Evolutionary conservation across 2,113 vertebrate genomes (phyloP), one percentile per base, ranked within the genome.

Genomic region (Hypocryptadius cinnamomeus): DNA sequence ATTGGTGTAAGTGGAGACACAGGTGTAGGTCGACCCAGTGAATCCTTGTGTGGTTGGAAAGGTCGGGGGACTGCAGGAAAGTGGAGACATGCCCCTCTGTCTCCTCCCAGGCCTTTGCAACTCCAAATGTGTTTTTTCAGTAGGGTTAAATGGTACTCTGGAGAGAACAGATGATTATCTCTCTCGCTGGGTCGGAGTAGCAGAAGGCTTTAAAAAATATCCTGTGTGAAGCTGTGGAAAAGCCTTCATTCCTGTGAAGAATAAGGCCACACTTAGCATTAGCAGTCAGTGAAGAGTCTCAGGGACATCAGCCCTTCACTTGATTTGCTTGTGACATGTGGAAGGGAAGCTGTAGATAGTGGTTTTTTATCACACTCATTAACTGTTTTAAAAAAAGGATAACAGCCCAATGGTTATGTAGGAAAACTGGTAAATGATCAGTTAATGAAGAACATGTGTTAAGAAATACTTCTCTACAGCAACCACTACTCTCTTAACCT

Each of bases 381-480:
- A 95, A 76, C 59, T 63, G 50, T 65, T 90, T 93, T 51, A 11
- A 77, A 81, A 83, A 83, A 92, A 89, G 60, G 51, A 90, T 94
- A 91, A 90, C 33, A 71, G 65, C 56, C 71, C 88, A 72, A 6
- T 72, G 78, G 57, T 91, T 96, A 48, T 76, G 83, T 65, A 95
- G 83, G 70, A 76, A 92, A 96, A 95, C 71, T 81, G 77, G 88
- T 94, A 95, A 91, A 92, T 66, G 70, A 88, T 93, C 56, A 44
- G 82, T 96, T 96, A 95, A 96, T 89, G 87, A 86, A 90, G 77
- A 91, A 74, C 79, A 87, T 45, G 45, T 93, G 88, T 89, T 95
- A 88, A 92, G 93, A 94, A 92, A 78, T 69, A 71, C 21, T 92
- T 72, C 85, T 96, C 64, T 94, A 72, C 76, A 91, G 77, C 84